phyloP scores from a whole-genome alignment of 2,888 invertebrate genomes.

The Lasius platythorax region DNA sequence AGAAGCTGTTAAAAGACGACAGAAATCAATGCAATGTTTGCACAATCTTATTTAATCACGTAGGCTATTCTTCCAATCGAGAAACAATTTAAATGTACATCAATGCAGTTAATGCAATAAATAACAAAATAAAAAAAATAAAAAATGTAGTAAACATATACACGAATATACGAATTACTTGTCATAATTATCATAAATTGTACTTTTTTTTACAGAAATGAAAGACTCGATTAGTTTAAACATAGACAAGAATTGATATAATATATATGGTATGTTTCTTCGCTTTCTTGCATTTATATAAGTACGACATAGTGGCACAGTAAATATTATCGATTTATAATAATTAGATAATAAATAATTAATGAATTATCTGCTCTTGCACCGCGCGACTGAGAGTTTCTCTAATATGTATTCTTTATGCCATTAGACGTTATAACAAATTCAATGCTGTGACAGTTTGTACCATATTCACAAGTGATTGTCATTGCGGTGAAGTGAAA shows the following conservation, averaged over 20 bases:
- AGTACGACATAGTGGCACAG: neutral
- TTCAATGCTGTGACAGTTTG: slow-evolving; percentile 26
- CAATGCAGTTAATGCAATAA: neutral
- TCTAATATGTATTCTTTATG: neutral
- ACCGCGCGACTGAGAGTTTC: neutral
- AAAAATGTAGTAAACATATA: neutral
- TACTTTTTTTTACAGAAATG: neutral
- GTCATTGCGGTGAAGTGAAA: slow-evolving; percentile 50
- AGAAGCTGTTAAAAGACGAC: neutral
- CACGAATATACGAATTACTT: too few relatives aligned
- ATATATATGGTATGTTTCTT: neutral
- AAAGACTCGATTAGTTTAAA: neutral
- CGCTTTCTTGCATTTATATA: neutral
- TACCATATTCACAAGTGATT: slow-evolving; percentile 24
- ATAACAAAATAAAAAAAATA: neutral
- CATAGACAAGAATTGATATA: neutral
- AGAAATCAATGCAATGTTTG: neutral
- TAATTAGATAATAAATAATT: neutral
- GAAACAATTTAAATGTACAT: neutral
- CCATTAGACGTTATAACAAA: slow-evolving; percentile 4
- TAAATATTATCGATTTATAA: slow-evolving; percentile 13
- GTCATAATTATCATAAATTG: neutral
- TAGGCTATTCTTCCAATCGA: neutral
- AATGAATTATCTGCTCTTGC: neutral
- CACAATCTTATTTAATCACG: neutral